phyloP scores from a whole-genome alignment of 92 coral and sea anemone genomes.

The Muricea muricata region DNA sequence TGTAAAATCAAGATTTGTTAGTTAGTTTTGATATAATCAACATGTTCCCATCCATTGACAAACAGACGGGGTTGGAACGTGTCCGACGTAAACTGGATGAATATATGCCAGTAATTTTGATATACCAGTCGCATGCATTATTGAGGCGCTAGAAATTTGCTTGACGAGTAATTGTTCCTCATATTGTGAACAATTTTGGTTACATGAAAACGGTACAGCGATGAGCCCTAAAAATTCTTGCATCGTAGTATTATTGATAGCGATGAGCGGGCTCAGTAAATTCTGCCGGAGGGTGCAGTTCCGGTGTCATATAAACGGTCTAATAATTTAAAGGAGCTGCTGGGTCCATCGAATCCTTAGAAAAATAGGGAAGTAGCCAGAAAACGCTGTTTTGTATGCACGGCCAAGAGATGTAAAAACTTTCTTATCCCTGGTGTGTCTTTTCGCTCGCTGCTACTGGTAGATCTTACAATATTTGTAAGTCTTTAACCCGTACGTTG shows the following conservation, averaged over 20 bases:
- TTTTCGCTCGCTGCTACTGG: neutral
- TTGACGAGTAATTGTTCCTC: neutral
- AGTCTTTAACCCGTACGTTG: neutral
- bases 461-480: neutral
- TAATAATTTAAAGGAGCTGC: neutral
- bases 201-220: conserved; percentile 7
- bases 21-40: conserved; percentile 2
- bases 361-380: neutral
- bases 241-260: neutral
- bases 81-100: neutral
- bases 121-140: neutral
- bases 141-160: conserved; percentile 14
- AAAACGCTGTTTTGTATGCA: conserved; percentile 5
- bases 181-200: neutral
- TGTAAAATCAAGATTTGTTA: neutral
- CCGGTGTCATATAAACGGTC: neutral
- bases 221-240: conserved; percentile 25
- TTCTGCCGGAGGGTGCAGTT: neutral
- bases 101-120: neutral
- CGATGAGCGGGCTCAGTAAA: conserved; percentile 2
- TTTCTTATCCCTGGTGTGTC: neutral
- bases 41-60: conserved; percentile 1
- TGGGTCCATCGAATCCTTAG: neutral
- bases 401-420: neutral
- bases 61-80: neutral